Percentiles rank a stretch among this genome's conserved stretches.
Evolutionary conservation across 2,113 vertebrate genomes (phyloP).

Genomic region (Protomyctophum bolini): DNA sequence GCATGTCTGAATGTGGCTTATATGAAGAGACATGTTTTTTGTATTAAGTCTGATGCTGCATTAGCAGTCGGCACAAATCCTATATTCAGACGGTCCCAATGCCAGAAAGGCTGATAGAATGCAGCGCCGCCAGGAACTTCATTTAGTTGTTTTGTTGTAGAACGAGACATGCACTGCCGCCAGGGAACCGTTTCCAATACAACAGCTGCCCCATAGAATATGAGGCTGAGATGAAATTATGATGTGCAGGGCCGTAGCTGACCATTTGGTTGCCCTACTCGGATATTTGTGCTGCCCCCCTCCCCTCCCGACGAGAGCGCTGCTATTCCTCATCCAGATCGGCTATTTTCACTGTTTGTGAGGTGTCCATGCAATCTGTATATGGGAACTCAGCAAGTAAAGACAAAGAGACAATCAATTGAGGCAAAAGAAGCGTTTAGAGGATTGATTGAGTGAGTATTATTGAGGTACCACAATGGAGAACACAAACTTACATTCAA

Average conservation of each 20-base stretch:
- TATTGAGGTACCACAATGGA: no score
- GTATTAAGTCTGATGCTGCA: neutral
- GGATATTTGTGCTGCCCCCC: no score
- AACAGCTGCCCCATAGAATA: neutral
- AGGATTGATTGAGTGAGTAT: no score
- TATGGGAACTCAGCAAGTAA: no score
- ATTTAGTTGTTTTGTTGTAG: slow-evolving; percentile 1
- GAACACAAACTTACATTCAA: no score
- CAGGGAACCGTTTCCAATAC: neutral
- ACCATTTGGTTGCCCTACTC: no score
- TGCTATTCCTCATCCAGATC: no score
- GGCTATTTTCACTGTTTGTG: no score
- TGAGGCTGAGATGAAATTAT: neutral
- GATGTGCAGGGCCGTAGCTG: neutral
- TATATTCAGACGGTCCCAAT: neutral
- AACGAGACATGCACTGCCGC: neutral
- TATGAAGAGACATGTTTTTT: neutral
- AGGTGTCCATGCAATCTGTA: no score
- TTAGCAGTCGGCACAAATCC: neutral
- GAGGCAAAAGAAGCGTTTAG: no score
- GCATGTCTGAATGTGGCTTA: neutral
- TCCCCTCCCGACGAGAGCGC: no score
- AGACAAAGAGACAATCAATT: no score
- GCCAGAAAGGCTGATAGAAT: neutral
- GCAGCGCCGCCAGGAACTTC: neutral